Evolutionary conservation across 2,113 vertebrate genomes (phyloP), one percentile per base, ranked within the genome.

Genomic region (Bagarius yarrelli): DNA sequence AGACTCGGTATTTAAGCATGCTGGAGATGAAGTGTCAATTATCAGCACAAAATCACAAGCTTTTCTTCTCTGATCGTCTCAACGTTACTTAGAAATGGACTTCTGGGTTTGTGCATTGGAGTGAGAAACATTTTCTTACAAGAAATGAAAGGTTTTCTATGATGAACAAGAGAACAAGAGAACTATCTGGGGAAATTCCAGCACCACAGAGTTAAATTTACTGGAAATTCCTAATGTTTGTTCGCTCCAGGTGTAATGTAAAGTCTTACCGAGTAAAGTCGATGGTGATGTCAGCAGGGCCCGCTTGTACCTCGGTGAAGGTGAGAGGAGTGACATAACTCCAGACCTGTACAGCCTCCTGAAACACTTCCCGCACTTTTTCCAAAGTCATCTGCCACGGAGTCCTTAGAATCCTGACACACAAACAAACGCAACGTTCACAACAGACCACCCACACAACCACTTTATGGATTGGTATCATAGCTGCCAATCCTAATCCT

Each of bases 341-440:
- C 96, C 97, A 99, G 53, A 97, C 94, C 66, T 89, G 91, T 63
- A 97, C 83, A 8, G 97, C 97, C 23, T 97, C 95, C n/a, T 90
- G 90, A 1, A 99, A 88, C 0, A 92, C 92, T 40, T 86, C 87
- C 66, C 87, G 90, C 79, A 96, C 94, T 83, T 94, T 92, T 63
- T 89, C 87, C 81, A 90, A 90, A 14, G 90, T 90, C 71, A 95
- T 90, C 84, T 96, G 95, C 94, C 93, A 94, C 0, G 95, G 95
- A 76, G 93, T 92, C 80, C 93, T 92, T 76, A 95, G 90, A 70
- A 95, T 94, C 90, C 94, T 95, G 89, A 71, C 30, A 72, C 61
- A 76, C 34, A 50, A 70, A 55, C 16, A 50, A 12, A 81, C 64
- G 71, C 71, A 76, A 72, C 5, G 8, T 44, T 67, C 60, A 59